These are phyloP conservation scores for Haemorhous mexicanus DNA, from an alignment of 2,113 vertebrate genomes.

Conservation along the genomic window DNA sequence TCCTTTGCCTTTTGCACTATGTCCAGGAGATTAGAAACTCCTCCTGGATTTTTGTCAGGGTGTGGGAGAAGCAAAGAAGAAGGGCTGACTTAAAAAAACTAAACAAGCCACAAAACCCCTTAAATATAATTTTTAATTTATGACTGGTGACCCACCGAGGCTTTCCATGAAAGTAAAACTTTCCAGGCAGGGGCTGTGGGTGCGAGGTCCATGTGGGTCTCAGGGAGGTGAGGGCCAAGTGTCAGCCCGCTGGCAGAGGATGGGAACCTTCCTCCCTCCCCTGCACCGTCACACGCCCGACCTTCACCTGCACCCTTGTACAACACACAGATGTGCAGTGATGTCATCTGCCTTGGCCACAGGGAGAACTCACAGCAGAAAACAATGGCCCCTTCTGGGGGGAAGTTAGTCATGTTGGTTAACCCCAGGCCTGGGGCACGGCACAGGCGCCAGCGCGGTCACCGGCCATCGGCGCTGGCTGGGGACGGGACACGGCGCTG, in stretches of 20 bases:
- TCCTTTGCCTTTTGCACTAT: background rate
- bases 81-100: background rate
- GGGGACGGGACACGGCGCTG: background rate
- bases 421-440: background rate
- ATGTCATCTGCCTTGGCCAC: background rate
- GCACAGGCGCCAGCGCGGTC: rapidly evolving
- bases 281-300: rapidly evolving
- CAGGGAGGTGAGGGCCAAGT: background rate
- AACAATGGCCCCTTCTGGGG: background rate
- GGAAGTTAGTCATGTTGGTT: background rate
- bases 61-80: background rate
- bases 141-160: background rate
- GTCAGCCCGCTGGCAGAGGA: background rate
- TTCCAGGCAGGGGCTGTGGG: background rate
- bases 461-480: rapidly evolving
- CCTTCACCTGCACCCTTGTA: background rate
- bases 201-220: rapidly evolving
- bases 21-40: background rate
- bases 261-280: background rate
- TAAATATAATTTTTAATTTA: background rate
- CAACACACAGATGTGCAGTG: background rate
- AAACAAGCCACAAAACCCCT: background rate
- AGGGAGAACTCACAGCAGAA: background rate
- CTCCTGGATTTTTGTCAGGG: background rate
- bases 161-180: background rate